phyloP scores from a whole-genome alignment of 2,888 invertebrate species.

The Altica lythri region DNA sequence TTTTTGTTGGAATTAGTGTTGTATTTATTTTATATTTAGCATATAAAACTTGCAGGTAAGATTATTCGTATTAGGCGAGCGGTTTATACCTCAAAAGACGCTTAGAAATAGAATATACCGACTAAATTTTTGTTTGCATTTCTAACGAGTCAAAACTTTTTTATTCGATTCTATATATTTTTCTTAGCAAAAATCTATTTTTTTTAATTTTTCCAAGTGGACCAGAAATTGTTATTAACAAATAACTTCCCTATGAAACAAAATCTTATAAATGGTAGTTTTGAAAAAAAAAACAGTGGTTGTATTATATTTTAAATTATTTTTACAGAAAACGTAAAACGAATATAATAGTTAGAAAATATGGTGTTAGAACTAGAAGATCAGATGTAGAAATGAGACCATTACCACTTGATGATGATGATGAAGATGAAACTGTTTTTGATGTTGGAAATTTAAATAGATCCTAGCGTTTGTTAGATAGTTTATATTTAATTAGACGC shows the following conservation, averaged over 20 bases:
- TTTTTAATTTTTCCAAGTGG: too few relatives aligned
- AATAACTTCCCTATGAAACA: too few relatives aligned
- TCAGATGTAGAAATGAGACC: slow-evolving; percentile 56
- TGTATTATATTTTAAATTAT: too few relatives aligned
- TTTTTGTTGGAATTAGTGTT: slow-evolving; percentile 42
- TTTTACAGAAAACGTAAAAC: slow-evolving; percentile 37
- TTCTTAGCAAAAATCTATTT: too few relatives aligned
- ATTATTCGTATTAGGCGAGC: slow-evolving; percentile 4
- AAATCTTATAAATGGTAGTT: too few relatives aligned
- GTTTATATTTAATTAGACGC: too few relatives aligned
- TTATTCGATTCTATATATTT: too few relatives aligned
- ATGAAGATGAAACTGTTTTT: slow-evolving; percentile 55
- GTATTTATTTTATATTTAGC: slow-evolving; percentile 46
- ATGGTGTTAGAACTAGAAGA: slow-evolving; percentile 53
- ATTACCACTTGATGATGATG: slow-evolving; percentile 55
- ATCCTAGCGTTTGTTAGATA: slow-evolving; percentile 13
- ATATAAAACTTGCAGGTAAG: slow-evolving; percentile 46
- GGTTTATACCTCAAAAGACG: too few relatives aligned
- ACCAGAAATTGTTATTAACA: too few relatives aligned
- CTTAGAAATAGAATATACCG: too few relatives aligned
- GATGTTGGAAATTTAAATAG: slow-evolving; percentile 45
- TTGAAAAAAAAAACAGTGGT: too few relatives aligned
- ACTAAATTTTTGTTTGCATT: not conserved
- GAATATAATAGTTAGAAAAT: slow-evolving; percentile 50
- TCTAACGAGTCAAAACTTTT: too few relatives aligned